A percentile compares a stretch with the other conserved stretches of the same genome.
These are phyloP conservation scores for Aphrocallistes beatrix DNA, from an alignment of 37 sponge, comb jelly and placozoan species.

Conservation along the genomic window DNA sequence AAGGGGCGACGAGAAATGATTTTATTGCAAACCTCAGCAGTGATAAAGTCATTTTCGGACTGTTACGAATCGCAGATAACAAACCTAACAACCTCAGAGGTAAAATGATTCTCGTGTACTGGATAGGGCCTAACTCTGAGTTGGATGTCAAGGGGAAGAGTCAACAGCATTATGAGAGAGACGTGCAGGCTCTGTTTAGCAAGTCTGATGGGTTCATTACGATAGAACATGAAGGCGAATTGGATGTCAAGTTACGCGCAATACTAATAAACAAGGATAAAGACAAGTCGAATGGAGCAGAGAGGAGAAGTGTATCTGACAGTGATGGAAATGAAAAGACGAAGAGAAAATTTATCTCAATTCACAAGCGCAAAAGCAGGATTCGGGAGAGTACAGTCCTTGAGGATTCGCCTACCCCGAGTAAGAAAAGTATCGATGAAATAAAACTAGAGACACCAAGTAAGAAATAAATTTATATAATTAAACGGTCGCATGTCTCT, in stretches of 20 bases:
- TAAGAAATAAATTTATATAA: too few species aligned
- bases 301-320: neutral
- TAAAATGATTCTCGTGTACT: neutral
- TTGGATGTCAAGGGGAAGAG: neutral
- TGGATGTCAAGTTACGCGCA: neutral
- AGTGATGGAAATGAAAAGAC: neutral
- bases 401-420: too few species aligned
- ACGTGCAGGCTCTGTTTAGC: neutral
- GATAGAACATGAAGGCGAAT: neutral
- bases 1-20: neutral
- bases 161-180: neutral
- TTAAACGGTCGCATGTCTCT: too few species aligned
- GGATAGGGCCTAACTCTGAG: neutral
- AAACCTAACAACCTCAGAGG: neutral
- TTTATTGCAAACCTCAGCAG: neutral
- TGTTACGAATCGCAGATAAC: neutral
- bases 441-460: too few species aligned
- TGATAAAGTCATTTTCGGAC: neutral
- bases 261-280: neutral
- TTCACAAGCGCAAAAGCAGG: neutral
- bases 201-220: neutral
- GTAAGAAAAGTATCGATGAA: too few species aligned
- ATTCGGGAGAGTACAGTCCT: neutral
- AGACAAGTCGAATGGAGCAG: neutral
- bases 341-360: neutral